A percentile compares a stretch with the other conserved stretches of the same genome.
Evolutionary conservation across 2,113 vertebrate species (phyloP).

Genomic region (Psilopsiagon aymara): DNA sequence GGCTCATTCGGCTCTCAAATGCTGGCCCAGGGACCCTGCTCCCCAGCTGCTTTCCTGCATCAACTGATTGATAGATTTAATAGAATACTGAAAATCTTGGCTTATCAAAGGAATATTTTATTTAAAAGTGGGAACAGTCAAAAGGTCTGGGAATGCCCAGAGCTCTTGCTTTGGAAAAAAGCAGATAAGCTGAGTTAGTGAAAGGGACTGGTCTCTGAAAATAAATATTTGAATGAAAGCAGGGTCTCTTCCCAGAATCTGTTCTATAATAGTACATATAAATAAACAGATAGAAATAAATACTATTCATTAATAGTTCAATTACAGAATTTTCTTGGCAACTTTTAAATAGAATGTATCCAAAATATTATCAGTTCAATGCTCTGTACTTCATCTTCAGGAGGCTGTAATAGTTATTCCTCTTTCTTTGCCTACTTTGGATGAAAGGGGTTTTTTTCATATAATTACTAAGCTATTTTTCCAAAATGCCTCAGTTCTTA

Average conservation of each 20-base stretch:
- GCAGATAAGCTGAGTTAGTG: background rate
- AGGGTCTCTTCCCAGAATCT: background rate
- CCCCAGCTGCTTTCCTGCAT: background rate
- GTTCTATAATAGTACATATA: background rate
- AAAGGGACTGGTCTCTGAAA: background rate
- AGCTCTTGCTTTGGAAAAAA: background rate
- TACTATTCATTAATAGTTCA: background rate
- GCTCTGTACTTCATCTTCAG: background rate
- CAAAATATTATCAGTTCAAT: background rate
- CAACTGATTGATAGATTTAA: rapidly evolving
- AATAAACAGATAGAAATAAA: background rate
- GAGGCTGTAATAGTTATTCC: background rate
- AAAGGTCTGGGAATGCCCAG: background rate
- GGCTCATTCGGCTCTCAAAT: background rate
- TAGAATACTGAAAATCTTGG: background rate
- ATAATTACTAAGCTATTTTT: background rate
- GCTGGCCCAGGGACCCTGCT: background rate
- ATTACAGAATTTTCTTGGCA: background rate
- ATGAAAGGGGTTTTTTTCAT: background rate
- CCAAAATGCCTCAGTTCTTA: background rate
- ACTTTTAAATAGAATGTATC: background rate
- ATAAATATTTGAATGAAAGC: background rate
- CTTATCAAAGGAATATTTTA: background rate
- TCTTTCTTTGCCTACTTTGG: background rate
- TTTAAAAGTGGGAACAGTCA: background rate